Conservation (phyloP, 2,113 vertebrate species). For the Catharus minimus region DNA sequence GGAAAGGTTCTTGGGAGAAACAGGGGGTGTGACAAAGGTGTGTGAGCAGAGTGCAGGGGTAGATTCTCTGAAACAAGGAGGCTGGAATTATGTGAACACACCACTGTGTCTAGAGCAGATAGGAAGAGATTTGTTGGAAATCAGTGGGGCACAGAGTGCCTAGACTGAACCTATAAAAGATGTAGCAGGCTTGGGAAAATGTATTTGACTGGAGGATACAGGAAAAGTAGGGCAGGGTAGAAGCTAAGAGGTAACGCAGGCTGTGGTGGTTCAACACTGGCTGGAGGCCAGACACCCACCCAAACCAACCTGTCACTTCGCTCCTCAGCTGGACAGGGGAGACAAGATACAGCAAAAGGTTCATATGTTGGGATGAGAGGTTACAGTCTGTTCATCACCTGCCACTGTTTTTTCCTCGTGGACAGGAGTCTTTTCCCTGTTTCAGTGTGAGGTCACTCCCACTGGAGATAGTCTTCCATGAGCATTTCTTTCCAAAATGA, state of each 20-base stretch:
- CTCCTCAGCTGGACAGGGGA: background rate
- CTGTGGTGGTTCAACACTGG: background rate
- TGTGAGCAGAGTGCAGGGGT: background rate
- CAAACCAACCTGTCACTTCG: background rate
- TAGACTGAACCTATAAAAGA: background rate
- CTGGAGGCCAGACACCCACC: background rate
- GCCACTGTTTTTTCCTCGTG: background rate
- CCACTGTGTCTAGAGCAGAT: background rate
- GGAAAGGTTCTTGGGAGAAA: background rate
- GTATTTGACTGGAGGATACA: background rate
- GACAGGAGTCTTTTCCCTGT: background rate
- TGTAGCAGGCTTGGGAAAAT: background rate
- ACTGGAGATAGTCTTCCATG: background rate
- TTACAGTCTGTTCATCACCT: background rate
- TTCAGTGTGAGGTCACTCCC: background rate
- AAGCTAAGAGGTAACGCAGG: background rate
- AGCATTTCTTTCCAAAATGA: background rate
- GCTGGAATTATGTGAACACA: background rate
- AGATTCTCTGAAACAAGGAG: background rate
- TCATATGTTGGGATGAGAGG: background rate
- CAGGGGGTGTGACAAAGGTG: fast-evolving
- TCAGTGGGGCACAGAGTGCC: fast-evolving
- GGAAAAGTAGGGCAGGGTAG: background rate
- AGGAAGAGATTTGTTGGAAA: background rate
- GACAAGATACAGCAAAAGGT: background rate